Evolutionary conservation across 2,113 vertebrate species (phyloP), one percentile per base, ranked within the genome.

Genomic region (Macaca nemestrina): DNA sequence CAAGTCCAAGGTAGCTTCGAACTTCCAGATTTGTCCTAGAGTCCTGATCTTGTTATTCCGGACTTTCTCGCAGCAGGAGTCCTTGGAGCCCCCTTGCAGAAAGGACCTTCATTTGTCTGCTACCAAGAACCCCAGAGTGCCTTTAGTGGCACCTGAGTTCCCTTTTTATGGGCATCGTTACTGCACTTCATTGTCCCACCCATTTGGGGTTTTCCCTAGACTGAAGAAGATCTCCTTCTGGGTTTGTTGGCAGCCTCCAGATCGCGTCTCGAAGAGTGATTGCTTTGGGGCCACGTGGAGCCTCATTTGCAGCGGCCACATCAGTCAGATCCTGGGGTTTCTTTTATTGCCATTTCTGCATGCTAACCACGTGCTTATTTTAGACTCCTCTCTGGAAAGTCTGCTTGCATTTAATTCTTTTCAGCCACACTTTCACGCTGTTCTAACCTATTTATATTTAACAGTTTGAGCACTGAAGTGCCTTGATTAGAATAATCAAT

Each of bases 371-470:
- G 30, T 43, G 68, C 97, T 98, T 98, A 97, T 98, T 98, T 98
- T 98, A 97, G 91, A 95, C 93, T 88, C 82, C 67, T 96, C 90
- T 97, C 96, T 98, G 98, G 97, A 98, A 98, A 98, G 95, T 64
- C 57, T 17, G 61, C 72, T 90, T 92, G 59, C 90, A 94, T 98
- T 98, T 98, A 97, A 98, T 97, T 97, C 81, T 92, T 98, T 95
- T 97, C 97, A 98, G 97, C 94, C 95, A 64, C 84, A 94, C 82
- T 97, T 97, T 98, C 98, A 97, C 84, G 95, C 93, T 94, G 96
- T 95, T 98, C 97, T 98, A 97, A 97, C 97, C 96, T 98, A 97
- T 98, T 98, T 98, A 97, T 98, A 94, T 73, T 95, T 95, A 95
- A 94, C 97, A 95, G 98, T 97, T 97, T 88, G 89, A 88, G 30